Evolutionary conservation across 2,888 invertebrate genomes (phyloP), one percentile per base, ranked within the genome.

Genomic region (Brenthis daphne): DNA sequence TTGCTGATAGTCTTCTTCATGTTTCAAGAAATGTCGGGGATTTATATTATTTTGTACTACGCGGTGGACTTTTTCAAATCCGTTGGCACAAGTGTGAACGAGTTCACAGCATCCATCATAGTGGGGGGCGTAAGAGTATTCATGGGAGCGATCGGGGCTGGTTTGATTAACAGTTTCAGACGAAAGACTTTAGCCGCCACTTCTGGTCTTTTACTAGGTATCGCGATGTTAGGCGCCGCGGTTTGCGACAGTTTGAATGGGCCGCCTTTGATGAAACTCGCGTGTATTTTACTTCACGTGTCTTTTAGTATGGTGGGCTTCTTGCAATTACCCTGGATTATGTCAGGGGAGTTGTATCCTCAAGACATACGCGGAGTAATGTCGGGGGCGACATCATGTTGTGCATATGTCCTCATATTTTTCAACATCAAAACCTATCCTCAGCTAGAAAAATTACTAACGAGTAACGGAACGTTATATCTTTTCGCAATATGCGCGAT

Each of bases 291-390:
- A 43, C 87, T 94, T 16, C 96, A 96, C 80, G 96, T 96, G 0
- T 94, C 95, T 0, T 95, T 95, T 77, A 95, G 95, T 72, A 96
- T 96, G 96, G 92, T 96, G 1, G 96, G 96, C 0, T 96, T 95
- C 83, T 83, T 96, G 0, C 96, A 96, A 33, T 87, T 96, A 5
- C 96, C 96, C 0, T 96, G 96, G 95, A 94, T 96, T 43, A 94
- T 96, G 94, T 95, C 95, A 0, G 96, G 96, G 1, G 96, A 96
- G 78, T 80, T 96, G 56, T 96, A 96, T 77, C 95, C 96, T 2
- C 90, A 95, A 73, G 93, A 94, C 68, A 95, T 95, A 2, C 88
- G 96, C 74, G 95, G 96, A 0, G 94, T 95, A 0, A 94, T 96
- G 93, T 94, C 95, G 0, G 96, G 96, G 0, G 85, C 95, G 0